A percentile compares a stretch with the other conserved stretches of the same genome.
Evolutionary conservation across 2,888 invertebrate genomes (phyloP).

Genomic region (Orthonevra nobilis): DNA sequence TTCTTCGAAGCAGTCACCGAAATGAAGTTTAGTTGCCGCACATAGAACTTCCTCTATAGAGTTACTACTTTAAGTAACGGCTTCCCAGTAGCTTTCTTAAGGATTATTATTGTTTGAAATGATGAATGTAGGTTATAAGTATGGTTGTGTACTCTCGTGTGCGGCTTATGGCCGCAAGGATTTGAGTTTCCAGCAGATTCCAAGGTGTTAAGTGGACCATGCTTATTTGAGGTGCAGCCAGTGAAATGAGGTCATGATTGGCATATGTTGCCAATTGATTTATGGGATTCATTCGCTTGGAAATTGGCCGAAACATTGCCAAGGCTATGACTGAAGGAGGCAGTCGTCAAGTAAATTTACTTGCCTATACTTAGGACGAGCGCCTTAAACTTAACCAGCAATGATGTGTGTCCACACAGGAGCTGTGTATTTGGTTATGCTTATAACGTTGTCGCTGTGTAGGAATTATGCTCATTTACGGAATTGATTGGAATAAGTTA

Average conservation of each 20-base stretch:
- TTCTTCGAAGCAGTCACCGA: conserved; percentile 21
- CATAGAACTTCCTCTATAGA: conserved; percentile 9
- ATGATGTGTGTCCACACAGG: too few relatives aligned
- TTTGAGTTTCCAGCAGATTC: background rate
- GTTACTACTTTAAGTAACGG: background rate
- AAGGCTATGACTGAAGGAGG: background rate
- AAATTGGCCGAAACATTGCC: conserved; percentile 31
- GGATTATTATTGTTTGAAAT: conserved; percentile 36
- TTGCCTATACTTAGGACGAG: background rate
- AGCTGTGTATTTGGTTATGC: too few relatives aligned
- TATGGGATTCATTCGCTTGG: conserved; percentile 41
- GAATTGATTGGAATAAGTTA: conserved; percentile 13
- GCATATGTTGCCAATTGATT: conserved; percentile 62
- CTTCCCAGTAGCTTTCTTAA: conserved; percentile 26
- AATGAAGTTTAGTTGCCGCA: conserved; percentile 16
- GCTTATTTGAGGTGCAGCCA: conserved; percentile 28
- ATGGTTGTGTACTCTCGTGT: background rate
- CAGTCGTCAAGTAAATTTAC: conserved; percentile 19
- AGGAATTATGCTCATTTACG: conserved; percentile 13
- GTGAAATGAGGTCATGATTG: conserved; percentile 54
- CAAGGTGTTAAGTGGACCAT: conserved; percentile 40
- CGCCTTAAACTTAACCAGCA: background rate
- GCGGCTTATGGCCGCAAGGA: conserved; percentile 8
- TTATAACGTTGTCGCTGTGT: background rate
- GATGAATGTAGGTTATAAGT: conserved; percentile 31